Evolutionary conservation across 2,797 vertebrate genomes (phyloP).

Genomic region (Apodemus agrarius): DNA sequence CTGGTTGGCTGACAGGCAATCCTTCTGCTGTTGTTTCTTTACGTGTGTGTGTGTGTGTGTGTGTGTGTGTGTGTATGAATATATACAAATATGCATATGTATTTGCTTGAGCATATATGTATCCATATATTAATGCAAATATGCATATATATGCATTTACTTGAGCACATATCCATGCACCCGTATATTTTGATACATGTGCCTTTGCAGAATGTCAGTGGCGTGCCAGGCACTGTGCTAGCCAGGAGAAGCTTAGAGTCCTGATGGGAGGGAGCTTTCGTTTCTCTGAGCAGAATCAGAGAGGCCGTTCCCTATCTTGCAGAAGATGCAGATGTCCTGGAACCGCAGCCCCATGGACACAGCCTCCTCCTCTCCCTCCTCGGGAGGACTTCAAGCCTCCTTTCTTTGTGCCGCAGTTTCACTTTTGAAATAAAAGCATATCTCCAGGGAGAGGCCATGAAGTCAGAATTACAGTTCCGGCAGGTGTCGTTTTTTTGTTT

Average conservation of each 20-base stretch:
- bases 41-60: background rate
- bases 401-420: conserved; percentile 65
- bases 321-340: background rate
- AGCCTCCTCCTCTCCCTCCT: background rate
- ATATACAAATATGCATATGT: background rate
- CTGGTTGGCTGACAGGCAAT: background rate
- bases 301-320: background rate
- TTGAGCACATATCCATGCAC: background rate
- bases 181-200: background rate
- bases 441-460: conserved; percentile 30
- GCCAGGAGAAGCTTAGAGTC: background rate
- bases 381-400: conserved; percentile 6
- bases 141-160: background rate
- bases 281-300: background rate
- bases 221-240: background rate
- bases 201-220: background rate
- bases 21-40: background rate
- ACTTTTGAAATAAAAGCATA: conserved; percentile 52
- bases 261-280: background rate
- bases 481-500: conserved; percentile 15
- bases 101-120: background rate
- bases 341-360: background rate
- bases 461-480: conserved; percentile 58
- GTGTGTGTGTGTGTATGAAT: background rate
- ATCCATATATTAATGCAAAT: background rate